A percentile compares a stretch with the other conserved stretches of the same genome.
Conservation (phyloP, 2,888 invertebrate genomes). For the Zygothrica quintamaculata region DNA sequence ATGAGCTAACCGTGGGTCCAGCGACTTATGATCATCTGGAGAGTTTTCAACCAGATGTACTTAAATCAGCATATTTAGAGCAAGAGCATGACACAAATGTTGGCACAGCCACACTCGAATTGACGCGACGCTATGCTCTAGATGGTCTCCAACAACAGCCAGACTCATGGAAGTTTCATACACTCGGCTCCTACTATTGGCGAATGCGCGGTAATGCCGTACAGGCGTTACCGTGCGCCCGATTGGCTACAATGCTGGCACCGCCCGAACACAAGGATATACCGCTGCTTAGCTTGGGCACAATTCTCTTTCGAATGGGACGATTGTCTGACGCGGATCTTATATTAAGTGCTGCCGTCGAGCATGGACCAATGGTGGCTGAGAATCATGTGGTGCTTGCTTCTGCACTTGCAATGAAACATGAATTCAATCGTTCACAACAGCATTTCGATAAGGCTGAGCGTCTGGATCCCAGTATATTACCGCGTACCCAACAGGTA, state of each 20-base stretch:
- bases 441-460: slow-evolving; percentile 81
- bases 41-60: slow-evolving; percentile 68
- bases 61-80: slow-evolving; percentile 72
- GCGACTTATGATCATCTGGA: slow-evolving; percentile 81
- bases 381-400: slow-evolving; percentile 83
- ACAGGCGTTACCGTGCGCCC: slow-evolving; percentile 82
- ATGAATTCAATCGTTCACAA: slow-evolving; percentile 82
- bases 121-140: slow-evolving; percentile 66
- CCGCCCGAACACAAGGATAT: slow-evolving; percentile 81
- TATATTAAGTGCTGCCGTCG: slow-evolving; percentile 79
- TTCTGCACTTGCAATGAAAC: slow-evolving; percentile 80
- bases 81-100: slow-evolving; percentile 74
- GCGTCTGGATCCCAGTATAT: slow-evolving; percentile 78
- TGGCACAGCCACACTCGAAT: slow-evolving; percentile 65
- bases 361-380: slow-evolving; percentile 80
- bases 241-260: slow-evolving; percentile 79
- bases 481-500: slow-evolving; percentile 78
- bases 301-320: slow-evolving; percentile 81
- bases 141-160: slow-evolving; percentile 78
- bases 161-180: slow-evolving; percentile 82
- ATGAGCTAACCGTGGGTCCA: slow-evolving; percentile 60
- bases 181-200: slow-evolving; percentile 83
- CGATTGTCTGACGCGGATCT: slow-evolving; percentile 80
- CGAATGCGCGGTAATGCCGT: slow-evolving; percentile 82
- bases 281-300: slow-evolving; percentile 82